A percentile compares a stretch with the other conserved stretches of the same genome.
These are phyloP conservation scores for Globicephala melas DNA, from an alignment of 2,113 vertebrate species.

Conservation along the genomic window DNA sequence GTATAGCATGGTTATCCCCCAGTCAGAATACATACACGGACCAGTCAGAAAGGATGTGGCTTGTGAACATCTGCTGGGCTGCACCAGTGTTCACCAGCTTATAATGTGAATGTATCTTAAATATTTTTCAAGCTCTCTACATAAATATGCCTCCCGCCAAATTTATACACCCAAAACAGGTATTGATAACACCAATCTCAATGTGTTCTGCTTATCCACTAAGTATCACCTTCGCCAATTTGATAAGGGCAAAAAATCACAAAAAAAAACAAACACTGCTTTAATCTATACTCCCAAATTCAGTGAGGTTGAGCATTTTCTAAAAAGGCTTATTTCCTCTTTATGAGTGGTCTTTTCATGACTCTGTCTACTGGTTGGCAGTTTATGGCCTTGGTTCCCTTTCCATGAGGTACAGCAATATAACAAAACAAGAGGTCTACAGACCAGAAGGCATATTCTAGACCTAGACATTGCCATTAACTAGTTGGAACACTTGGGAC, in stretches of 20 bases:
- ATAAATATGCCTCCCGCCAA: not conserved
- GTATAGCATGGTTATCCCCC: not conserved
- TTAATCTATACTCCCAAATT: not conserved
- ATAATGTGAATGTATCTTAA: not conserved
- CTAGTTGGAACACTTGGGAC: not conserved
- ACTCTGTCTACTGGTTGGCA: not conserved
- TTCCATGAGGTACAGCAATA: not conserved
- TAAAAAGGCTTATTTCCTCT: not conserved
- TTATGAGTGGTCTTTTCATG: not conserved
- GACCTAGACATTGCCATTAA: not conserved
- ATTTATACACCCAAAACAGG: not conserved
- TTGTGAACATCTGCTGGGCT: not conserved
- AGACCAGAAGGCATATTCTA: not conserved
- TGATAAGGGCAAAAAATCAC: not conserved
- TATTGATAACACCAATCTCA: not conserved
- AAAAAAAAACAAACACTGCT: not conserved
- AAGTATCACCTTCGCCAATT: not conserved
- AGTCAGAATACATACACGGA: not conserved
- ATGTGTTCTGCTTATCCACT: not conserved
- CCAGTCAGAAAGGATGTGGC: not conserved
- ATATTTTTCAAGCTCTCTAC: not conserved
- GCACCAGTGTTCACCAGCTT: not conserved
- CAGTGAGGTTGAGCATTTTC: not conserved
- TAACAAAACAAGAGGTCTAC: not conserved
- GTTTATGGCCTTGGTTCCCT: not conserved